phyloP scores from a whole-genome alignment of 1,140 invertebrate genomes.

The Lamellibrachia luymesi region DNA sequence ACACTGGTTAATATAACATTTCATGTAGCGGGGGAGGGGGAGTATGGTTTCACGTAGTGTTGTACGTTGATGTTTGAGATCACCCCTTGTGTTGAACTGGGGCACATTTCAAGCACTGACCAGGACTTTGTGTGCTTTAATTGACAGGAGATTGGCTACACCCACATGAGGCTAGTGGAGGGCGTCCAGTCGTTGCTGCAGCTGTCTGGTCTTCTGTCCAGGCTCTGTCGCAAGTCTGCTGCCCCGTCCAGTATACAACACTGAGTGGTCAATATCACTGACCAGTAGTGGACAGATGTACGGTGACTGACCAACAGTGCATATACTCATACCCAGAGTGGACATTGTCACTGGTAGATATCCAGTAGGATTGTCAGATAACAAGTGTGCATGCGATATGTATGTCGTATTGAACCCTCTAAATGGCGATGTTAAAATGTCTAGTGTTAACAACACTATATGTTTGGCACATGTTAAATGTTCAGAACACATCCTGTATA shows the following conservation, averaged over 20 bases:
- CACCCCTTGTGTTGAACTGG: background rate
- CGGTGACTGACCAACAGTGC: background rate
- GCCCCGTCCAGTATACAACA: background rate
- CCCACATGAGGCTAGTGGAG: conserved; percentile 87
- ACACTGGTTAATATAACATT: background rate
- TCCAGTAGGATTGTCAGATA: background rate
- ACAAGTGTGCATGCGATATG: no score
- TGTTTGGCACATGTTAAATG: no score
- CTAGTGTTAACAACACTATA: no score
- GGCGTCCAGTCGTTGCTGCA: conserved; percentile 86
- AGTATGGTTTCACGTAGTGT: background rate
- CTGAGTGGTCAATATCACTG: background rate
- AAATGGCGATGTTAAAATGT: no score
- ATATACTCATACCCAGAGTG: background rate
- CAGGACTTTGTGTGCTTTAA: conserved; percentile 19
- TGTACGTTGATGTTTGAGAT: background rate
- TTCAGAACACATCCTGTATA: no score
- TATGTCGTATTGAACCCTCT: no score
- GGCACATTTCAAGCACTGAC: background rate
- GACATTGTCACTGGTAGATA: background rate
- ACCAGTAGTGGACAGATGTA: background rate
- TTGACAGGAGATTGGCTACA: conserved; percentile 84
- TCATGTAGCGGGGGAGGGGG: background rate
- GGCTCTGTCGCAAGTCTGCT: conserved; percentile 66
- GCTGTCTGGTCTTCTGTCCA: conserved; percentile 82